A percentile compares a stretch with the other conserved stretches of the same genome.
Conservation (phyloP, 2,797 vertebrate species). For the Melanotaenia pygmaea region DNA sequence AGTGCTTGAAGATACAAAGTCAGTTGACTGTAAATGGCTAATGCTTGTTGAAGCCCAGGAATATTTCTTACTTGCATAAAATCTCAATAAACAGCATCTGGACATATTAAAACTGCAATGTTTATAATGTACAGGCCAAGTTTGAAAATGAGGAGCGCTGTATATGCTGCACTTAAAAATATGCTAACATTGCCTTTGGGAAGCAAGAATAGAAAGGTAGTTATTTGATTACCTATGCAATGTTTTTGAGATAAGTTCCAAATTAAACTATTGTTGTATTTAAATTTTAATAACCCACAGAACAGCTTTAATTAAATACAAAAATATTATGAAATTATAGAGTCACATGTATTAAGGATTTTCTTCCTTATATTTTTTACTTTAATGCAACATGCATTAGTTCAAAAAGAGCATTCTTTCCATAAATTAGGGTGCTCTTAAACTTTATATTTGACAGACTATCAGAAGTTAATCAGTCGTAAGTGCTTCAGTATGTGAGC, state of each 20-base stretch:
- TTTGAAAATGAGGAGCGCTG: conserved; percentile 5
- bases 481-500: background rate
- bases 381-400: background rate
- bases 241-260: background rate
- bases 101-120: conserved; percentile 12
- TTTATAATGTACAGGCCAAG: background rate
- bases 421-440: conserved; percentile 11
- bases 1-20: conserved; percentile 14
- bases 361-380: conserved; percentile 3
- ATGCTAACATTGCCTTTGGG: background rate
- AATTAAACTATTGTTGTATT: too few species aligned
- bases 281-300: background rate
- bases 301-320: background rate
- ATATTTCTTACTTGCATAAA: conserved; percentile 14
- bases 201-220: background rate
- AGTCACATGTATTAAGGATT: background rate
- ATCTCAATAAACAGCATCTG: conserved; percentile 13
- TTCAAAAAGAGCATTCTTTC: background rate
- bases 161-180: background rate
- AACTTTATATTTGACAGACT: conserved; percentile 3
- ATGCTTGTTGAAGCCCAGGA: conserved; percentile 4
- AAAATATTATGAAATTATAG: background rate
- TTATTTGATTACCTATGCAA: background rate
- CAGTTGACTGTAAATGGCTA: conserved; percentile 37
- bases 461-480: conserved; percentile 15